phyloP scores from a whole-genome alignment of 1,140 invertebrate genomes.

The Amyelois transitella region DNA sequence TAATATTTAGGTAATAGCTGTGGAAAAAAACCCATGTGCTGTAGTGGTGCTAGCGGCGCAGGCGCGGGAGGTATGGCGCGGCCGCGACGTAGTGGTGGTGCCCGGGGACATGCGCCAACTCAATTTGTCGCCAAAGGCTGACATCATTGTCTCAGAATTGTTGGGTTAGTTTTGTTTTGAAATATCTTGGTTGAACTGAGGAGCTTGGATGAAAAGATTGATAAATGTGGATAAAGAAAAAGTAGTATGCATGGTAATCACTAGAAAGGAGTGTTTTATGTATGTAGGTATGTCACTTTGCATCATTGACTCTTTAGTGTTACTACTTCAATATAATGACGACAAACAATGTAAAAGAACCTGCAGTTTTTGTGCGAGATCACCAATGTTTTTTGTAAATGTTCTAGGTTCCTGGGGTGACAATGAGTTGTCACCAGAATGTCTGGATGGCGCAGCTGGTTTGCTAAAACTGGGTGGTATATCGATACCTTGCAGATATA shows the following conservation, averaged over 20 bases:
- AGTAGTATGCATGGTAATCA: too few relatives aligned
- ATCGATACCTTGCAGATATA: constrained; percentile 93
- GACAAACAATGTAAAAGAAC: too few relatives aligned
- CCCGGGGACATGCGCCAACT: constrained; percentile 95
- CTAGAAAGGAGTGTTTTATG: too few relatives aligned
- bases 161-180: constrained; percentile 75
- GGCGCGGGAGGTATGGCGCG: constrained; percentile 87
- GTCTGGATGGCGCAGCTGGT: constrained; percentile 94
- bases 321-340: too few relatives aligned
- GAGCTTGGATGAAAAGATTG: too few relatives aligned
- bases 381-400: constrained; percentile 1
- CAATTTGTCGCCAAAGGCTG: constrained; percentile 87
- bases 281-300: too few relatives aligned
- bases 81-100: constrained; percentile 79
- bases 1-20: constrained; percentile 84
- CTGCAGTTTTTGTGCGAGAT: too few relatives aligned
- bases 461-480: constrained; percentile 93
- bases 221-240: too few relatives aligned
- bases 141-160: constrained; percentile 97
- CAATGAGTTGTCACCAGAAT: constrained; percentile 99
- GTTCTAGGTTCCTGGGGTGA: constrained; percentile 94
- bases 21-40: constrained; percentile 99
- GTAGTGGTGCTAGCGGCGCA: constrained; percentile 90
- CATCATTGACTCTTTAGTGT: too few relatives aligned
- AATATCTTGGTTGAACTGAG: too few relatives aligned